Evolutionary conservation across 1,140 invertebrate genomes (phyloP).

Genomic region (Drosophila rhopaloa): DNA sequence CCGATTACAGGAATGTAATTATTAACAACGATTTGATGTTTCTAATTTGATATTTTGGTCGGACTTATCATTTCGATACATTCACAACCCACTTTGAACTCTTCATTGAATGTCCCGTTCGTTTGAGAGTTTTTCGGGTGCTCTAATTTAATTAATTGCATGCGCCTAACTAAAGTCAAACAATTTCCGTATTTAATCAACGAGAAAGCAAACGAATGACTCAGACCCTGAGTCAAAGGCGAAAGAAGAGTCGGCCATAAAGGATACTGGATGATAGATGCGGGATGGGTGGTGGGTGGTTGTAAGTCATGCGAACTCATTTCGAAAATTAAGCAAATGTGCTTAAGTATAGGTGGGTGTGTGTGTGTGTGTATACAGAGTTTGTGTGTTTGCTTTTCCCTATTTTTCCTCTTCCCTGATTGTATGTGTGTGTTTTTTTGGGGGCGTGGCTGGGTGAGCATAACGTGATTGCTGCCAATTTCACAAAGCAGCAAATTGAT

Average conservation of each 20-base stretch:
- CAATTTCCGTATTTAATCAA: slow-evolving; percentile 79
- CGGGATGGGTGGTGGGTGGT: slow-evolving; percentile 8
- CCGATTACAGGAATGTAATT: background rate
- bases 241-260: slow-evolving; percentile 38
- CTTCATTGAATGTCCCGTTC: slow-evolving; percentile 27
- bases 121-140: slow-evolving; percentile 45
- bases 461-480: slow-evolving; percentile 76
- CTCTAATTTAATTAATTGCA: slow-evolving; percentile 78
- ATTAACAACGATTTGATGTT: background rate
- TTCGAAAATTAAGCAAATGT: slow-evolving; percentile 68
- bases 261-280: slow-evolving; percentile 44
- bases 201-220: slow-evolving; percentile 69
- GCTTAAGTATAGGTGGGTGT: slow-evolving; percentile 27
- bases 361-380: slow-evolving; percentile 10
- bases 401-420: slow-evolving; percentile 5
- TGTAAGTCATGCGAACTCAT: slow-evolving; percentile 66
- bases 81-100: slow-evolving; percentile 18
- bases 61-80: background rate
- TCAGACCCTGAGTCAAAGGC: slow-evolving; percentile 43
- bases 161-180: slow-evolving; percentile 72
- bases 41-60: background rate
- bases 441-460: slow-evolving; percentile 58
- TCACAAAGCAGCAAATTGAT: slow-evolving; percentile 65
- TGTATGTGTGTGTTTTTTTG: slow-evolving; percentile 26
- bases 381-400: slow-evolving; percentile 17